Conservation (phyloP, 2,888 invertebrate species). For the Tridacna gigas region DNA sequence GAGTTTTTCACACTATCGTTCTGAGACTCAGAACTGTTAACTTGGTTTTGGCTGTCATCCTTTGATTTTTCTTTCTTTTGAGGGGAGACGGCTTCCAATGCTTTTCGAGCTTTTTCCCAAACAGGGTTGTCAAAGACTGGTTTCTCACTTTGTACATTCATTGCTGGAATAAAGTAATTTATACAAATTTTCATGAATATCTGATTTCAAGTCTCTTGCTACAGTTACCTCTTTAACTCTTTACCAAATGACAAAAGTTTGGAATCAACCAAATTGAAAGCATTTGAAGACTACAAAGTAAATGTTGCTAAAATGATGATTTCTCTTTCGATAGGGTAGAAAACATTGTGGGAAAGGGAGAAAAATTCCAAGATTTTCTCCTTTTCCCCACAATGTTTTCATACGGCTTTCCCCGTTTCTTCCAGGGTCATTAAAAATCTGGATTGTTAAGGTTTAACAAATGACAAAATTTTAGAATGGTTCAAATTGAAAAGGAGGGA, state of each 20-base stretch:
- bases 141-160: slow-evolving; percentile 38
- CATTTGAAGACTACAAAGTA: too few relatives aligned
- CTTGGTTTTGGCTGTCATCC: slow-evolving; percentile 7
- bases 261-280: too few relatives aligned
- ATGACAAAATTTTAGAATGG: background rate
- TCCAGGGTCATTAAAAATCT: too few relatives aligned
- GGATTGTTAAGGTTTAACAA: background rate
- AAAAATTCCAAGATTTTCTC: background rate
- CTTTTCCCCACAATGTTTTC: background rate
- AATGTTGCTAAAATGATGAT: background rate
- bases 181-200: background rate
- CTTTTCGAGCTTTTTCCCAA: slow-evolving; percentile 80
- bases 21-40: background rate
- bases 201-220: too few relatives aligned
- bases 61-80: slow-evolving; percentile 49
- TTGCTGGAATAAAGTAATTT: slow-evolving; percentile 7
- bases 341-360: background rate
- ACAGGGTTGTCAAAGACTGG: slow-evolving; percentile 68
- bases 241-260: too few relatives aligned
- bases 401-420: background rate
- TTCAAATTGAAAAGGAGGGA: too few relatives aligned
- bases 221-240: too few relatives aligned
- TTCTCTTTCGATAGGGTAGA: background rate
- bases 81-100: slow-evolving; percentile 74
- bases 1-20: background rate